Conservation (phyloP, 2,113 vertebrate species). For the Stegastes partitus region DNA sequence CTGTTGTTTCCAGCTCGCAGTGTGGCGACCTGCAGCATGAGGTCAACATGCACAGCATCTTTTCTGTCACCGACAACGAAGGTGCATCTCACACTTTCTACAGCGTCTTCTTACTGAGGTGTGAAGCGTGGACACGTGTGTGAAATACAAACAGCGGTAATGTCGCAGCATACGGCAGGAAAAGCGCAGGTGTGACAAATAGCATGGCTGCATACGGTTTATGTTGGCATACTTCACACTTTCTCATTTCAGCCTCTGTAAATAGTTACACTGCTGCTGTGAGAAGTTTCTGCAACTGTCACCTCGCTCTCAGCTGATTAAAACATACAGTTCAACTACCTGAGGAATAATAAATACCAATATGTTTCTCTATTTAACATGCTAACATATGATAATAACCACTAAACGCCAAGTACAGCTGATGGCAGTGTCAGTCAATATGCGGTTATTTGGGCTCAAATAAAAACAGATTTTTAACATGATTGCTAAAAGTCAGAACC, state of each 20-base stretch:
- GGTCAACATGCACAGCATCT: not conserved
- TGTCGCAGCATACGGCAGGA: not conserved
- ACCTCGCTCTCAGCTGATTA: too few relatives aligned
- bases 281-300: too few relatives aligned
- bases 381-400: not conserved
- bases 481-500: too few relatives aligned
- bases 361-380: not conserved
- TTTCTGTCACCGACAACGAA: not conserved
- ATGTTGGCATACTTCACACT: too few relatives aligned
- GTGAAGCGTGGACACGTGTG: not conserved
- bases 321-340: too few relatives aligned
- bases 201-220: not conserved
- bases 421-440: too few relatives aligned
- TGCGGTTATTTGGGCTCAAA: too few relatives aligned
- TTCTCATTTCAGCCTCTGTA: too few relatives aligned
- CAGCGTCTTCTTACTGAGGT: not conserved
- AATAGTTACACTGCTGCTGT: too few relatives aligned
- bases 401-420: not conserved
- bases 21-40: conserved; percentile 16
- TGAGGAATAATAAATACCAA: too few relatives aligned
- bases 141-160: too few relatives aligned
- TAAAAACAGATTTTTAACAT: too few relatives aligned
- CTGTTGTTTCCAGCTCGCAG: not conserved
- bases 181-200: not conserved
- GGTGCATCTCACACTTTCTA: not conserved